These are phyloP conservation scores for Nibea albiflora DNA, from an alignment of 2,113 vertebrate species.

Conservation along the genomic window DNA sequence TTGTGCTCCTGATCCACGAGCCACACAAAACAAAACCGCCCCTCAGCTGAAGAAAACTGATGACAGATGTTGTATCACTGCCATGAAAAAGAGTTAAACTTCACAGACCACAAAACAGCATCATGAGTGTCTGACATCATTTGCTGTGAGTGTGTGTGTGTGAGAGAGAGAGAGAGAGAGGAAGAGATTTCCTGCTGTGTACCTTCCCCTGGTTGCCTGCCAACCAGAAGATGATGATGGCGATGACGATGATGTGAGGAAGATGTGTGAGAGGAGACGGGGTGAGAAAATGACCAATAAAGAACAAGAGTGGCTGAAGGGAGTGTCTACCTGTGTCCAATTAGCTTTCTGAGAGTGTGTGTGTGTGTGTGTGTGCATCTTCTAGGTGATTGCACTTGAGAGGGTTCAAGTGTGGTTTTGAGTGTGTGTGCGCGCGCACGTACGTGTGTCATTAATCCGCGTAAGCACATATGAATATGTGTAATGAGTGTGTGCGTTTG, in stretches of 20 bases:
- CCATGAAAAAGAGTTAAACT: not conserved
- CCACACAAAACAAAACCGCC: not conserved
- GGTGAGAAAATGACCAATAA: slow-evolving; percentile 27
- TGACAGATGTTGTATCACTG: too few relatives aligned
- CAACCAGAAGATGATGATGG: slow-evolving; percentile 36
- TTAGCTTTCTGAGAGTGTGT: slow-evolving; percentile 30
- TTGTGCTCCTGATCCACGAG: not conserved
- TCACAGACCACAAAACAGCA: not conserved
- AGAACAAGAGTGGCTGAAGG: slow-evolving; percentile 24
- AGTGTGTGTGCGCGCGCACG: not conserved
- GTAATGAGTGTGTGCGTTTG: slow-evolving; percentile 9
- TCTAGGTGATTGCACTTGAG: slow-evolving; percentile 11
- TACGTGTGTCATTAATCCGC: slow-evolving; percentile 17
- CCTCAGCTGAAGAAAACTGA: too few relatives aligned
- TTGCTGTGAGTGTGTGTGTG: not conserved
- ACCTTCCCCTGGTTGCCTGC: slow-evolving; percentile 48
- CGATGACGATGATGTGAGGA: slow-evolving; percentile 12
- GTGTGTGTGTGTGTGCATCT: slow-evolving; percentile 1
- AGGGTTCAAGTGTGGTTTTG: slow-evolving; percentile 27
- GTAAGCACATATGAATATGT: not conserved
- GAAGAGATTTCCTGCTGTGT: slow-evolving; percentile 33
- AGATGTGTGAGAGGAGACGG: not conserved
- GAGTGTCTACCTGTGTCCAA: slow-evolving; percentile 44
- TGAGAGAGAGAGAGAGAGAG: not conserved
- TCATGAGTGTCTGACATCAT: slow-evolving; percentile 5